These are phyloP conservation scores for Colius striatus DNA, from an alignment of 2,113 vertebrate genomes.

Conservation along the genomic window DNA sequence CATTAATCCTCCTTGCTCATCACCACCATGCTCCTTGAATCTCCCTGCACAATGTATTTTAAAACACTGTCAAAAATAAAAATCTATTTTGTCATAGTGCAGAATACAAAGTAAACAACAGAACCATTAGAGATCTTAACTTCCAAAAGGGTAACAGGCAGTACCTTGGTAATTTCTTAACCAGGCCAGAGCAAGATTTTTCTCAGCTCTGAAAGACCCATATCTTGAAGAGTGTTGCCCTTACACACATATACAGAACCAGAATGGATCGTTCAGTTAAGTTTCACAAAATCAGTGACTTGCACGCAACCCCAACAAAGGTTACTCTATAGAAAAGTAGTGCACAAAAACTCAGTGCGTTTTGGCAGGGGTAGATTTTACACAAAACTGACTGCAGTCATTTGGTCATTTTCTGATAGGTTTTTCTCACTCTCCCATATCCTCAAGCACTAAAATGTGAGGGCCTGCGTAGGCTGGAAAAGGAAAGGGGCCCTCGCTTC, in stretches of 20 bases:
- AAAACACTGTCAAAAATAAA: not conserved
- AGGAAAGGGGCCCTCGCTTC: not conserved
- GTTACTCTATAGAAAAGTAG: not conserved
- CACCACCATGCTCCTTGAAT: not conserved
- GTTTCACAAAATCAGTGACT: not conserved
- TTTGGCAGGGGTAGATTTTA: not conserved
- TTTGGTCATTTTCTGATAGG: not conserved
- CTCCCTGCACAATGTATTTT: not conserved
- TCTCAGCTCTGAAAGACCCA: not conserved
- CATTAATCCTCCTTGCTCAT: not conserved
- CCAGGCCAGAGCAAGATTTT: not conserved
- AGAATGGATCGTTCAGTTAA: not conserved
- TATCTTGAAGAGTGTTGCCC: not conserved
- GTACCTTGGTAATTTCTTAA: not conserved
- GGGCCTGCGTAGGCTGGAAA: not conserved
- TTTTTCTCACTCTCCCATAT: not conserved
- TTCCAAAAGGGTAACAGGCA: not conserved
- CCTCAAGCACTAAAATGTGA: not conserved
- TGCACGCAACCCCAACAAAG: not conserved
- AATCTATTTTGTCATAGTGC: not conserved
- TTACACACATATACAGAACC: not conserved
- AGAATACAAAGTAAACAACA: not conserved
- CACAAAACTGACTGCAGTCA: not conserved
- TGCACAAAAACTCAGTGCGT: not conserved
- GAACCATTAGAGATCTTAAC: not conserved